Base-by-base conservation (phyloP, 2,797 vertebrate genomes). In the Lepus oiostolus region DNA sequence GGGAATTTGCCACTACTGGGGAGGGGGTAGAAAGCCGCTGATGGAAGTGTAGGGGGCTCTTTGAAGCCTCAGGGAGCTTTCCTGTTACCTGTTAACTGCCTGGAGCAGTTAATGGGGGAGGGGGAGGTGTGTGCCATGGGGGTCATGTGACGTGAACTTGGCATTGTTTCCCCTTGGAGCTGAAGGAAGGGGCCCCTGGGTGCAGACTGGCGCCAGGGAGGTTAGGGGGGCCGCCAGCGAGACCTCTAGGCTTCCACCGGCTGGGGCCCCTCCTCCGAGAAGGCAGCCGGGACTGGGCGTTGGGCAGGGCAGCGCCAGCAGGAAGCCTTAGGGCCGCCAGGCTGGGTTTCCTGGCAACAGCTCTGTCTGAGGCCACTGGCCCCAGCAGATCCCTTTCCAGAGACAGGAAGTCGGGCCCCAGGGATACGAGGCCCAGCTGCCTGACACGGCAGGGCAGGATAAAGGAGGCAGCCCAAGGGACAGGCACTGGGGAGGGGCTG, bases 231-330 rank as follows among this genome's bases (percentile, higher is more conserved):
- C 32, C 47, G 12, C 28, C 7, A 1, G 54, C 14, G 4, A 54
- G 22, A 60, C 7, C 67, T 50, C 77, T 1, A 2, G 42, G n/a
- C 84, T 7, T 13, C 50, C 79, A 5, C 32, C 60, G 32, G 28
- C n/a, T 4, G 42, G 26, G 9, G 9, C 52, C 24, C 60, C 81
- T 7, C 68, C 52, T 77, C 63, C 28, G 50, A 42, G 70, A 60
- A 35, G 35, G 50, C 26, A 1, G 28, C 70, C 7, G 75, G 80
- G 50, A 32, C 47, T 42, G 19, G 16, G 62, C 2, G 5, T 16
- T 0, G 3, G 24, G 4, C 0, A 50, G 74, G 26, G 68, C 30
- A 17, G 47, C 4, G 0, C 72, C n/a, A 32, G 85, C 58, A 7
- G 65, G 24, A 77, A 70, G 58, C 71, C 79, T n/a, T 2, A 0